These are phyloP conservation scores for Gandaritis pyraliata DNA, from an alignment of 2,888 invertebrate genomes.

Conservation along the genomic window DNA sequence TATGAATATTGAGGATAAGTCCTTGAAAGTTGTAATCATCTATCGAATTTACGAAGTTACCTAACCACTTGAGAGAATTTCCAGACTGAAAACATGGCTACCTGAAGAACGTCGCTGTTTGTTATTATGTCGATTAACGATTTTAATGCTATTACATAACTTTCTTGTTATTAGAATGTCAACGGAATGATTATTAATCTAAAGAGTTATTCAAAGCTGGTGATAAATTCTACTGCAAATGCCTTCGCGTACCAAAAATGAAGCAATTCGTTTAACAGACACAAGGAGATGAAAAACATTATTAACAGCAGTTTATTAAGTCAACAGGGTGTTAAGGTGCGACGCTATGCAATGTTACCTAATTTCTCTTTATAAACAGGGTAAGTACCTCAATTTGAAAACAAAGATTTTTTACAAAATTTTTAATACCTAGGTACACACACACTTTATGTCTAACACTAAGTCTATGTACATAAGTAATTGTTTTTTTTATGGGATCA, in stretches of 20 bases:
- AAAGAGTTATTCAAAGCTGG: conserved; percentile 45
- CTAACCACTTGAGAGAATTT: no score
- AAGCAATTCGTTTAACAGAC: conserved; percentile 77
- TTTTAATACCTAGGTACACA: no score
- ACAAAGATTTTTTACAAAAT: no score
- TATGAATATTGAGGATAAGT: conserved; percentile 31
- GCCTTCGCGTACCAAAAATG: conserved; percentile 69
- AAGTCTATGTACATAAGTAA: no score
- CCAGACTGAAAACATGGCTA: no score
- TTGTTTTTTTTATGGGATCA: no score
- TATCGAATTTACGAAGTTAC: conserved; percentile 3
- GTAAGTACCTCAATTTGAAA: conserved; percentile 9
- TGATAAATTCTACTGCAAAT: conserved; percentile 76
- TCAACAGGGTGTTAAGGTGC: conserved; percentile 45
- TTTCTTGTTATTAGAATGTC: conserved; percentile 6
- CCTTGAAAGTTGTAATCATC: conserved; percentile 31
- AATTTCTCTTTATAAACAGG: conserved; percentile 38
- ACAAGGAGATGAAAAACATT: conserved; percentile 80
- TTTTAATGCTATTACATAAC: background rate
- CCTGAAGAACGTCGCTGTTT: no score
- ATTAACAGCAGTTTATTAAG: conserved; percentile 73
- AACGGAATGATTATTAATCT: conserved; percentile 10
- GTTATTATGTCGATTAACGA: background rate
- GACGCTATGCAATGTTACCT: conserved; percentile 39
- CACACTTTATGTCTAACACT: no score